phyloP scores from a whole-genome alignment of 1,140 invertebrate species.

The Aphelenchoides besseyi region DNA sequence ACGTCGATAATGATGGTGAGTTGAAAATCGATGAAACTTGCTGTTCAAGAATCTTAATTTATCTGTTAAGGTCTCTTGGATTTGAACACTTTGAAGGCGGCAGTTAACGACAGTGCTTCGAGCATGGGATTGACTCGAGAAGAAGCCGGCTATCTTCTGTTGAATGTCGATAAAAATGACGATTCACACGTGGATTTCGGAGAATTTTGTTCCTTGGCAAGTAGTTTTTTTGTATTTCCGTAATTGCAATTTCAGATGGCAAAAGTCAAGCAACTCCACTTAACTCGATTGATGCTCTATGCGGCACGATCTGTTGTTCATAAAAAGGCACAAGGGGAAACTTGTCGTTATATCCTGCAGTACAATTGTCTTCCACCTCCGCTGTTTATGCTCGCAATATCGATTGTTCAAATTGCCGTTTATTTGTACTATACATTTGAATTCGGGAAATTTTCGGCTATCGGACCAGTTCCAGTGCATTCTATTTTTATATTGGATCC shows the following conservation, averaged over 20 bases:
- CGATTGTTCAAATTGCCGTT: conserved; percentile 41
- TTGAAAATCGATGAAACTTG: too few relatives aligned
- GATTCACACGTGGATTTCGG: conserved; percentile 42
- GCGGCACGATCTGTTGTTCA: conserved; percentile 42
- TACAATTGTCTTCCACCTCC: conserved; percentile 52
- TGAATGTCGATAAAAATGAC: conserved; percentile 38
- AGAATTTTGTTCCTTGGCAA: conserved; percentile 42
- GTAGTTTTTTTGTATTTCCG: background rate
- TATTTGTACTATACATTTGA: conserved; percentile 47
- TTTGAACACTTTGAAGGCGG: conserved; percentile 29
- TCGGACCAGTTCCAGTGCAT: conserved; percentile 35
- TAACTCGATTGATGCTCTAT: conserved; percentile 41
- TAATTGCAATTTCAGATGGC: conserved; percentile 34
- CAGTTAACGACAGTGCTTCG: conserved; percentile 19
- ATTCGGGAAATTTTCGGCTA: conserved; percentile 20
- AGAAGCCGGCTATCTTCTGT: conserved; percentile 30
- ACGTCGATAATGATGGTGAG: conserved; percentile 46
- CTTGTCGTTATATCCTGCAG: conserved; percentile 39
- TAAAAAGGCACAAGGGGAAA: conserved; percentile 31
- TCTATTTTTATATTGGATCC: conserved; percentile 82
- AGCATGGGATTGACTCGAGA: conserved; percentile 31
- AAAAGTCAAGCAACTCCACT: conserved; percentile 36
- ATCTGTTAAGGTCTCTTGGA: conserved; percentile 35
- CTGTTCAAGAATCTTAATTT: too few relatives aligned
- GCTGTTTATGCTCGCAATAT: conserved; percentile 47